A percentile compares a stretch with the other conserved stretches of the same genome.
Evolutionary conservation across 2,888 invertebrate genomes (phyloP).

Genomic region (Agriopis leucophaearia): DNA sequence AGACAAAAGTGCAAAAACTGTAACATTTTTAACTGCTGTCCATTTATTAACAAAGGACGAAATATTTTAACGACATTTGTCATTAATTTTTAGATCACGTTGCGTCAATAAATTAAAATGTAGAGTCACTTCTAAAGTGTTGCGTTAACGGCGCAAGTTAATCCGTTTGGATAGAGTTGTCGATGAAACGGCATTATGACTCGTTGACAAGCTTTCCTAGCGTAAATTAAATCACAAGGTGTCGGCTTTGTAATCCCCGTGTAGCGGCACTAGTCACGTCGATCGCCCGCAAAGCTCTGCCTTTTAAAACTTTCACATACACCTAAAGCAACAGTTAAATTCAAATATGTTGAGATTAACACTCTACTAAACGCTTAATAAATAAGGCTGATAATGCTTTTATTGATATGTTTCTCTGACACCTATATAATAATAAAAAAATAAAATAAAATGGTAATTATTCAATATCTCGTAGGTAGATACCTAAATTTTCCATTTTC

Average conservation of each 20-base stretch:
- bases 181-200: slow-evolving; percentile 65
- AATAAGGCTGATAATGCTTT: slow-evolving; percentile 1
- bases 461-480: not conserved
- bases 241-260: slow-evolving; percentile 71
- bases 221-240: slow-evolving; percentile 74
- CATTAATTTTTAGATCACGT: slow-evolving; percentile 23
- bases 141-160: slow-evolving; percentile 64
- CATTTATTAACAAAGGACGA: slow-evolving; percentile 9
- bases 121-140: slow-evolving; percentile 37
- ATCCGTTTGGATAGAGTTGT: slow-evolving; percentile 75
- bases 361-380: not conserved
- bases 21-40: slow-evolving; percentile 35
- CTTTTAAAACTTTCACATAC: slow-evolving; percentile 62
- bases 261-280: slow-evolving; percentile 69
- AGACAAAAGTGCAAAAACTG: slow-evolving; percentile 27
- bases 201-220: slow-evolving; percentile 78
- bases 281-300: slow-evolving; percentile 58
- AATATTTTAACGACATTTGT: slow-evolving; percentile 22
- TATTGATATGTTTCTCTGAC: slow-evolving; percentile 11
- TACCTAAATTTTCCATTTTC: no score
- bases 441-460: not conserved
- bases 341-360: slow-evolving; percentile 76
- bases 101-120: slow-evolving; percentile 25
- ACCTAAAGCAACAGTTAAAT: slow-evolving; percentile 74
- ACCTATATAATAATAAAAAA: not conserved